These are phyloP conservation scores for Mormyrus iriodes DNA, from an alignment of 2,113 vertebrate genomes.

Conservation along the genomic window DNA sequence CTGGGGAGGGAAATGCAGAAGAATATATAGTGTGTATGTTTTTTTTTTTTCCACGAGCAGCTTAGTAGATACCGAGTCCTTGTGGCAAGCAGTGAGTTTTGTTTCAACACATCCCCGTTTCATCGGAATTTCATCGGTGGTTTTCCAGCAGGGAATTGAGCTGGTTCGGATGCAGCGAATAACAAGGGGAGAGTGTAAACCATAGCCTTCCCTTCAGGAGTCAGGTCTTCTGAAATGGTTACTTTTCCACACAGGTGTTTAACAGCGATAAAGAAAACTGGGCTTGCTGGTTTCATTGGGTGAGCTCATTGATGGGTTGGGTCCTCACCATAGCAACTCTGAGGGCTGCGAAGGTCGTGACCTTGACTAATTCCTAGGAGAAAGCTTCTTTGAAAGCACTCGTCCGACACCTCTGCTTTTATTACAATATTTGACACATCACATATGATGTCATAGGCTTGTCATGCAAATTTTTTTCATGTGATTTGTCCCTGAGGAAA, in stretches of 20 bases:
- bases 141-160: conserved; percentile 44
- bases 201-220: neutral
- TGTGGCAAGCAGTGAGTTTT: conserved; percentile 53
- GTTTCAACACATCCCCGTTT: conserved; percentile 45
- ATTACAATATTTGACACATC: neutral
- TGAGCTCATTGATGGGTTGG: neutral
- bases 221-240: neutral
- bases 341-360: neutral
- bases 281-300: neutral
- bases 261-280: neutral
- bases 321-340: neutral
- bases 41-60: conserved; percentile 46
- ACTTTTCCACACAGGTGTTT: neutral
- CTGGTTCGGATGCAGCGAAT: conserved; percentile 27
- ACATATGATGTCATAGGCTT: conserved; percentile 2
- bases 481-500: neutral
- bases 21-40: conserved; percentile 40
- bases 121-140: conserved; percentile 42
- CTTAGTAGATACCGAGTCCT: conserved; percentile 50
- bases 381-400: neutral
- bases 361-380: neutral
- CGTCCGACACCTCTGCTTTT: neutral
- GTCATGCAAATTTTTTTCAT: conserved; percentile 1
- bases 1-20: conserved; percentile 38
- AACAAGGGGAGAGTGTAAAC: neutral